These are phyloP conservation scores for Drosophila willistoni DNA, from an alignment of 1,140 invertebrate genomes.

Conservation along the genomic window DNA sequence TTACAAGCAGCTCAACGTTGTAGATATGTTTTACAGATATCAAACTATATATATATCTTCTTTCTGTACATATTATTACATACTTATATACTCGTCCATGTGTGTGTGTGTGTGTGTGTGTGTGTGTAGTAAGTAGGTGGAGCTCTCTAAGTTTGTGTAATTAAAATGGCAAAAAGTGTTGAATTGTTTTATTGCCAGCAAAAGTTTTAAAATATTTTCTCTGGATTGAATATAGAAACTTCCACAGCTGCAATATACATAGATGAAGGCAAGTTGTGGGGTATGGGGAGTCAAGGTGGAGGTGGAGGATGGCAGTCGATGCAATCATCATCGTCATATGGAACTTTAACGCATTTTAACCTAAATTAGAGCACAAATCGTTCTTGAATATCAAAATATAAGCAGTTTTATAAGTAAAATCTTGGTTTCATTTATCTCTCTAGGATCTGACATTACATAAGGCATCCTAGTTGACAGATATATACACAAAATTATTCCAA, in stretches of 20 bases:
- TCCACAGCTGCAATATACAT: neutral
- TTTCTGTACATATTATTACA: neutral
- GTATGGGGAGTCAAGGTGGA: no score
- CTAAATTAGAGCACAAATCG: no score
- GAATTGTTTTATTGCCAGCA: constrained; percentile 45
- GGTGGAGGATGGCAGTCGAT: no score
- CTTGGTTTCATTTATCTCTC: no score
- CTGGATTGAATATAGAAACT: constrained; percentile 2
- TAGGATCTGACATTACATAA: no score
- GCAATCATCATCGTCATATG: no score
- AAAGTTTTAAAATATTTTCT: constrained; percentile 14
- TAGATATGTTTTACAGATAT: neutral
- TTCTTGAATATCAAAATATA: no score
- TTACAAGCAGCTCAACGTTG: constrained; percentile 22
- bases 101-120: neutral
- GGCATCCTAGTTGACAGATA: no score
- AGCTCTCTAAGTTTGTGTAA: constrained; percentile 52
- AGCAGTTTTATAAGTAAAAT: no score
- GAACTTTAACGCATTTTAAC: no score
- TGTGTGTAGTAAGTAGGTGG: constrained; percentile 53
- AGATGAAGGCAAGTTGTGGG: no score
- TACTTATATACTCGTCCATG: neutral
- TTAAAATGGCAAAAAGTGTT: constrained; percentile 55
- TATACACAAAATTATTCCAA: no score
- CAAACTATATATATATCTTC: neutral